Conservation (phyloP, 2,888 invertebrate species). For the Lithosia quadra region DNA sequence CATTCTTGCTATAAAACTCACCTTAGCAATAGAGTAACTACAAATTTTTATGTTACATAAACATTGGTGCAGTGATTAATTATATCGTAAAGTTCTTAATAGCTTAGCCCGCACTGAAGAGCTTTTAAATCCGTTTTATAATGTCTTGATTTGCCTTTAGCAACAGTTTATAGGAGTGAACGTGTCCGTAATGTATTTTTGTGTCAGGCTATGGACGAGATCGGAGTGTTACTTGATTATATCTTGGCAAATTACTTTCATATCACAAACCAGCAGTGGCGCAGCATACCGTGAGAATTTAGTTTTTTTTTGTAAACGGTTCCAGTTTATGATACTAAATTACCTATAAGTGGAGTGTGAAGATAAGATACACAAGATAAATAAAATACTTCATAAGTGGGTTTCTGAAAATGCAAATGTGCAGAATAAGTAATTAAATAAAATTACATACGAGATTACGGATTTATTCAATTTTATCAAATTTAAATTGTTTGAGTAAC, state of each 20-base stretch:
- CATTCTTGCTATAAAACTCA: slow-evolving; percentile 42
- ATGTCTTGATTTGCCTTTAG: slow-evolving; percentile 43
- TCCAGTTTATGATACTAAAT: background rate
- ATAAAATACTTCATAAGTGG: background rate
- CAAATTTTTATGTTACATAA: slow-evolving; percentile 40
- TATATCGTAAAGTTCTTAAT: slow-evolving; percentile 43
- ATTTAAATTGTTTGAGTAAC: background rate
- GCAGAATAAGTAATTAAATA: background rate
- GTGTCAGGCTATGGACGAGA: slow-evolving; percentile 2
- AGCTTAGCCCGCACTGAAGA: slow-evolving; percentile 33
- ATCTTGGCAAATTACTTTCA: slow-evolving; percentile 23
- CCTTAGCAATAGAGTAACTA: slow-evolving; percentile 45
- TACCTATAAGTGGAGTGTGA: slow-evolving; percentile 1
- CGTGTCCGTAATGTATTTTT: slow-evolving; percentile 30
- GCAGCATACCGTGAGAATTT: background rate
- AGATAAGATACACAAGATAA: background rate
- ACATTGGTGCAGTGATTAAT: slow-evolving; percentile 45
- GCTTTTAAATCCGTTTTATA: slow-evolving; percentile 31
- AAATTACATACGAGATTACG: background rate
- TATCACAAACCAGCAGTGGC: background rate
- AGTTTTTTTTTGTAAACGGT: background rate
- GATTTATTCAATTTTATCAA: background rate
- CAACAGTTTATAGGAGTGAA: slow-evolving; percentile 26
- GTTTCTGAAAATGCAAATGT: background rate
- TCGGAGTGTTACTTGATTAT: slow-evolving; percentile 28